Evolutionary conservation across 2,113 vertebrate genomes (phyloP).

Genomic region (Phrynosoma platyrhinos): DNA sequence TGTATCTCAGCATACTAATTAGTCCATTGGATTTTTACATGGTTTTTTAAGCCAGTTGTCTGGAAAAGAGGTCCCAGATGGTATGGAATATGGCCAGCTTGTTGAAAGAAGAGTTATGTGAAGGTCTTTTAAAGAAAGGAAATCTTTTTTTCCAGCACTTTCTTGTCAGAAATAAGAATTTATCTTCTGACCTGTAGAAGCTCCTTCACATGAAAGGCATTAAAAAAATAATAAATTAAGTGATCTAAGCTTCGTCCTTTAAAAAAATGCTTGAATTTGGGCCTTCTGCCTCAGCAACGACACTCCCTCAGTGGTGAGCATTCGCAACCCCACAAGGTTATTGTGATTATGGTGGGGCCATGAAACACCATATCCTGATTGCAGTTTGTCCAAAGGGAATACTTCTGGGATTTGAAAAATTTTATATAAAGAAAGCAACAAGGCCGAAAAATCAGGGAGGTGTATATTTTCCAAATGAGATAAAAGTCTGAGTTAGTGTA

Average conservation of each 20-base stretch:
- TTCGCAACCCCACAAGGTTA: too few species aligned
- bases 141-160: slow-evolving; percentile 18
- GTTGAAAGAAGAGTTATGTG: not conserved
- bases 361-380: slow-evolving; percentile 37
- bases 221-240: slow-evolving; percentile 51
- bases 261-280: slow-evolving; percentile 53
- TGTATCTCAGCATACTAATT: not conserved
- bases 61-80: not conserved
- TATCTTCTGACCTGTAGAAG: slow-evolving; percentile 21
- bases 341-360: slow-evolving; percentile 36
- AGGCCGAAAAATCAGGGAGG: slow-evolving; percentile 58
- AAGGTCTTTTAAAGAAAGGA: slow-evolving; percentile 34
- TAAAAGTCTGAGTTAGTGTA: slow-evolving; percentile 54
- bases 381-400: slow-evolving; percentile 57
- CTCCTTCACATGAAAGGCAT: slow-evolving; percentile 48
- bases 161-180: slow-evolving; percentile 41
- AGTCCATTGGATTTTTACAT: not conserved
- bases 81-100: not conserved
- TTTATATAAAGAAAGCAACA: slow-evolving; percentile 46
- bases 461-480: slow-evolving; percentile 66
- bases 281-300: slow-evolving; percentile 28
- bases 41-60: not conserved
- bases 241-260: slow-evolving; percentile 12
- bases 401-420: slow-evolving; percentile 47
- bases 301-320: too few species aligned